phyloP scores from a whole-genome alignment of 2,888 invertebrate genomes.

The Gasteruption jaculator region DNA sequence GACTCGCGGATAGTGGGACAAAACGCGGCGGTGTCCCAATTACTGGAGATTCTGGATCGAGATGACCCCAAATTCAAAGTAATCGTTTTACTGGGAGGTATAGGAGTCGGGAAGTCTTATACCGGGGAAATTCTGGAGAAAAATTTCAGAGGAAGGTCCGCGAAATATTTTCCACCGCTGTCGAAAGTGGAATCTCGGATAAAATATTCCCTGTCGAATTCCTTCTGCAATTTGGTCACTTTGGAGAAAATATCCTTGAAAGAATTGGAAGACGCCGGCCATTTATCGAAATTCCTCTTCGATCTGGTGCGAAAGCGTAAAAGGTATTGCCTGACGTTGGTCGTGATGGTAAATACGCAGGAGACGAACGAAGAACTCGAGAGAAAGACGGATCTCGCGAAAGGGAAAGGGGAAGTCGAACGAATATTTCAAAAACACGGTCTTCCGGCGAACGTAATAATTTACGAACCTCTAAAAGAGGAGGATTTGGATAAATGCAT shows the following conservation, averaged over 20 bases:
- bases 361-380: slow-evolving; percentile 23
- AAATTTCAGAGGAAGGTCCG: slow-evolving; percentile 25
- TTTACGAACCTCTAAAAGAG: slow-evolving; percentile 29
- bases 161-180: slow-evolving; percentile 31
- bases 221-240: slow-evolving; percentile 37
- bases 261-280: too few species aligned
- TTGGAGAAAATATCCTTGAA: slow-evolving; percentile 44
- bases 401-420: slow-evolving; percentile 24
- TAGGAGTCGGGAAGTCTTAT: slow-evolving; percentile 46
- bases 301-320: slow-evolving; percentile 4
- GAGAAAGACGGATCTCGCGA: slow-evolving; percentile 25
- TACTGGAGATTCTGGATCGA: slow-evolving; percentile 23
- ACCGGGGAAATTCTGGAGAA: slow-evolving; percentile 36
- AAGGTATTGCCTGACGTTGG: slow-evolving; percentile 29
- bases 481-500: slow-evolving; percentile 37
- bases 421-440: slow-evolving; percentile 19
- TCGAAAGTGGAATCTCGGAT: slow-evolving; percentile 17
- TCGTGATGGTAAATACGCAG: slow-evolving; percentile 39
- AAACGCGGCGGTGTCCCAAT: slow-evolving; percentile 25
- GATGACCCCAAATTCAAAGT: slow-evolving; percentile 29
- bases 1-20: too few species aligned
- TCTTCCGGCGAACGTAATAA: slow-evolving; percentile 26
- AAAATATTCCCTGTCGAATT: slow-evolving; percentile 24
- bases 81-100: slow-evolving; percentile 38
- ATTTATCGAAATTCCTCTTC: too few species aligned